These are phyloP conservation scores for Diarsia dahlii DNA, from an alignment of 2,888 invertebrate genomes.

Conservation along the genomic window DNA sequence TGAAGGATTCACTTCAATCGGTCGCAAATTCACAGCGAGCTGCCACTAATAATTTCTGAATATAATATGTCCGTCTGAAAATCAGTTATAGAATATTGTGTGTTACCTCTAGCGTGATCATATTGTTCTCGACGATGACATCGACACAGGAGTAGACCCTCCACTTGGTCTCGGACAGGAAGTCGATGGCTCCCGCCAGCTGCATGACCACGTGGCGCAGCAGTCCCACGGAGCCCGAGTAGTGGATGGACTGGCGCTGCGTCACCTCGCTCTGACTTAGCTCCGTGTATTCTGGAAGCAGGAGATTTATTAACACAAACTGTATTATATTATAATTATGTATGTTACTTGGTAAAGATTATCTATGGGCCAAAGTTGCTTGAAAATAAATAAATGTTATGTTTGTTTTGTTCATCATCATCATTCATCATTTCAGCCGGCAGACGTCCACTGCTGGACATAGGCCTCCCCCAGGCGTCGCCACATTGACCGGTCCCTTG, in stretches of 20 bases:
- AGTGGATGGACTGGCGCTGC: conserved; percentile 97
- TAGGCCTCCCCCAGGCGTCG: too few species aligned
- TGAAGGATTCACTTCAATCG: too few species aligned
- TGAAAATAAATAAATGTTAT: too few species aligned
- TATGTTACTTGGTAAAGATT: too few species aligned
- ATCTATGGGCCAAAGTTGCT: too few species aligned
- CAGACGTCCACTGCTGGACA: too few species aligned
- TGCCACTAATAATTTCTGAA: background rate
- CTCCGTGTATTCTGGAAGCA: conserved; percentile 96
- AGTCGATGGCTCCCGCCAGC: conserved; percentile 94
- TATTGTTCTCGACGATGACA: conserved; percentile 94
- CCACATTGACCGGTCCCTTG: too few species aligned
- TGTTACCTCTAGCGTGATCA: conserved; percentile 95
- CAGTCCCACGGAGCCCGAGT: conserved; percentile 93
- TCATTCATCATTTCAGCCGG: too few species aligned
- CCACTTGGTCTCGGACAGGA: conserved; percentile 93
- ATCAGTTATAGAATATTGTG: background rate
- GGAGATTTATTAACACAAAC: too few species aligned
- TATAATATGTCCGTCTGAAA: background rate
- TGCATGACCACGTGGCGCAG: conserved; percentile 94
- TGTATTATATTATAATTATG: too few species aligned
- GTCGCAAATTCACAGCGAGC: too few species aligned
- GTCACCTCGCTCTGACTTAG: conserved; percentile 98
- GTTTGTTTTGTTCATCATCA: too few species aligned
- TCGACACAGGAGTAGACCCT: conserved; percentile 96